phyloP scores from a whole-genome alignment of 1,140 invertebrate genomes.

The Lucilia cuprina region DNA sequence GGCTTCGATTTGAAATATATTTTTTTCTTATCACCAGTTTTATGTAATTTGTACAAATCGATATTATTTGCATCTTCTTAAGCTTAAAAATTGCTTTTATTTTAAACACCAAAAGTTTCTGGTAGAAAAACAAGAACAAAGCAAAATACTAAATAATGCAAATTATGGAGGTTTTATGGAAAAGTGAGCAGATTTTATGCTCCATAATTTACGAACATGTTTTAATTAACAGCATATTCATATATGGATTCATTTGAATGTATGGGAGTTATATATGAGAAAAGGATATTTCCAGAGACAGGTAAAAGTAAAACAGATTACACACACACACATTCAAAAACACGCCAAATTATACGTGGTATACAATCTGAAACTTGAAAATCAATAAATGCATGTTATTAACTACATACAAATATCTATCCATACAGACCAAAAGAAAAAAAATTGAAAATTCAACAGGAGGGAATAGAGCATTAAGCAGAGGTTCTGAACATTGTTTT shows the following conservation, averaged over 20 bases:
- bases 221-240: conserved; percentile 19
- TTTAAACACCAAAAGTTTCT: no score
- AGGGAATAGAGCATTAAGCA: background rate
- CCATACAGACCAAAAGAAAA: background rate
- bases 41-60: no score
- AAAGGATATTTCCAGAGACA: background rate
- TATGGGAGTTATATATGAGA: background rate
- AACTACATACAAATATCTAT: background rate
- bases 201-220: conserved; percentile 22
- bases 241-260: no score
- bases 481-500: background rate
- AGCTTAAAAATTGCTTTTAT: no score
- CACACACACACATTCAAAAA: background rate
- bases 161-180: background rate
- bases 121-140: background rate
- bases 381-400: background rate
- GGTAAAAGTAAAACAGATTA: background rate
- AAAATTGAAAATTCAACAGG: background rate
- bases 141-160: background rate
- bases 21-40: no score
- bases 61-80: no score
- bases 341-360: background rate
- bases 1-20: no score
- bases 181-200: conserved; percentile 4
- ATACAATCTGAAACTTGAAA: background rate